Percentiles rank a stretch among this genome's conserved stretches.
phyloP scores from a whole-genome alignment of 2,888 invertebrate species.

The Eupithecia pulchellata region DNA sequence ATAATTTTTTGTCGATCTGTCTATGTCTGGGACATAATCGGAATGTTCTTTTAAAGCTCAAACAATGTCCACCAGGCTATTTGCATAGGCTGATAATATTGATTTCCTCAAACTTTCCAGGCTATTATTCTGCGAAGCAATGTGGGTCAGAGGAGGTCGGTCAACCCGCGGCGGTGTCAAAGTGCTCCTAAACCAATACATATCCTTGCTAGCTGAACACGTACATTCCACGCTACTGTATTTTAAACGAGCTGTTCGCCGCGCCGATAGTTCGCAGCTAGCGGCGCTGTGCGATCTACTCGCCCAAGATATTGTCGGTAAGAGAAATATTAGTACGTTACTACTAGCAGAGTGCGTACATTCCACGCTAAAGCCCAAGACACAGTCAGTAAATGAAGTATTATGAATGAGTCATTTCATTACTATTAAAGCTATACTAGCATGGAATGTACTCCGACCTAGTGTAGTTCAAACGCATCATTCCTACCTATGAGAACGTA shows the following conservation, averaged over 20 bases:
- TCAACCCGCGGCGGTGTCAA: slow-evolving; percentile 73
- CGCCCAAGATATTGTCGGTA: slow-evolving; percentile 76
- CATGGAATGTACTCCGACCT: slow-evolving; percentile 73
- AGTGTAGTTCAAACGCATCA: slow-evolving; percentile 61
- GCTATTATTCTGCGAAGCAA: slow-evolving; percentile 77
- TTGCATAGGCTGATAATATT: neutral
- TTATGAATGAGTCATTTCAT: neutral
- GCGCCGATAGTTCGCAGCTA: slow-evolving; percentile 65
- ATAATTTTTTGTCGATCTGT: too few species aligned
- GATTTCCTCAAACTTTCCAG: slow-evolving; percentile 48
- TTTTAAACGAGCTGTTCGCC: slow-evolving; percentile 64
- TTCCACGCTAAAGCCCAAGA: neutral
- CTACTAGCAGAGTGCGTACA: neutral
- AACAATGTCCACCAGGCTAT: neutral
- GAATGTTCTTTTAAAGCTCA: too few species aligned
- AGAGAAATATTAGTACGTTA: slow-evolving; percentile 18
- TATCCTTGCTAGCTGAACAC: slow-evolving; percentile 68
- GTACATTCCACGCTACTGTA: slow-evolving; percentile 66
- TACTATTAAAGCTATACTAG: slow-evolving; percentile 53
- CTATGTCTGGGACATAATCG: too few species aligned
- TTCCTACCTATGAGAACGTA: slow-evolving; percentile 52
- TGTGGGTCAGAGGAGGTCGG: slow-evolving; percentile 77
- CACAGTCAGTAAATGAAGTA: neutral
- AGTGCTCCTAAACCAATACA: slow-evolving; percentile 71
- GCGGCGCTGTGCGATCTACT: slow-evolving; percentile 70